Percentiles rank a stretch among this genome's conserved stretches.
These are phyloP conservation scores for Blennius ocellaris DNA, from an alignment of 2,113 vertebrate species.

Conservation along the genomic window DNA sequence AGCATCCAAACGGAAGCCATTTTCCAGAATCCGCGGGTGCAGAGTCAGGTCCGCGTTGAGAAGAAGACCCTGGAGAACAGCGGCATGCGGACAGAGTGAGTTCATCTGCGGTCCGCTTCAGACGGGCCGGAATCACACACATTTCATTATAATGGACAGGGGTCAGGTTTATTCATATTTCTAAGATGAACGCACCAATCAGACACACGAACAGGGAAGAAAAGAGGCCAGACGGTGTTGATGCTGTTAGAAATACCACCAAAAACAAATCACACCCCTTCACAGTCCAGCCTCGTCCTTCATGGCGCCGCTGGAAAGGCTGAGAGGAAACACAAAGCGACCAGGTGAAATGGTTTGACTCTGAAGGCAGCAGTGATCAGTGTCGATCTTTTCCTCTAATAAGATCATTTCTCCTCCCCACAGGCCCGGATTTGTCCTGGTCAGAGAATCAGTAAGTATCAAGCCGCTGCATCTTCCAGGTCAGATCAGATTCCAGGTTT, in stretches of 20 bases:
- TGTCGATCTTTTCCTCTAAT: neutral
- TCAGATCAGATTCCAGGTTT: too few species aligned
- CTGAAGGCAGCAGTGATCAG: neutral
- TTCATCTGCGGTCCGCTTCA: slow-evolving; percentile 15
- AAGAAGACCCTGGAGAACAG: slow-evolving; percentile 56
- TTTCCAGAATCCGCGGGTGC: slow-evolving; percentile 21
- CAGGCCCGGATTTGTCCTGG: slow-evolving; percentile 76
- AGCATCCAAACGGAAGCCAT: slow-evolving; percentile 24
- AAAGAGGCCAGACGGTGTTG: too few species aligned
- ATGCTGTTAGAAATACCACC: too few species aligned
- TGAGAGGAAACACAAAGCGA: too few species aligned
- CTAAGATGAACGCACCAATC: too few species aligned
- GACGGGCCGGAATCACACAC: neutral
- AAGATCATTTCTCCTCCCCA: neutral
- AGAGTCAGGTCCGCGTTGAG: slow-evolving; percentile 25
- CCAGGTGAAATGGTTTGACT: too few species aligned
- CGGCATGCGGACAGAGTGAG: slow-evolving; percentile 81
- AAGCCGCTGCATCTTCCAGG: neutral
- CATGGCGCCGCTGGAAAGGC: too few species aligned
- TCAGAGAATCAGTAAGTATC: slow-evolving; percentile 80
- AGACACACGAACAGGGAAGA: too few species aligned
- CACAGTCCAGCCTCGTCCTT: too few species aligned
- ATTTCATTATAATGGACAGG: too few species aligned
- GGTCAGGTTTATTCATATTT: too few species aligned
- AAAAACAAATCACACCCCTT: too few species aligned